phyloP scores from a whole-genome alignment of 2,888 invertebrate genomes.

The Clistopyga incitator region DNA sequence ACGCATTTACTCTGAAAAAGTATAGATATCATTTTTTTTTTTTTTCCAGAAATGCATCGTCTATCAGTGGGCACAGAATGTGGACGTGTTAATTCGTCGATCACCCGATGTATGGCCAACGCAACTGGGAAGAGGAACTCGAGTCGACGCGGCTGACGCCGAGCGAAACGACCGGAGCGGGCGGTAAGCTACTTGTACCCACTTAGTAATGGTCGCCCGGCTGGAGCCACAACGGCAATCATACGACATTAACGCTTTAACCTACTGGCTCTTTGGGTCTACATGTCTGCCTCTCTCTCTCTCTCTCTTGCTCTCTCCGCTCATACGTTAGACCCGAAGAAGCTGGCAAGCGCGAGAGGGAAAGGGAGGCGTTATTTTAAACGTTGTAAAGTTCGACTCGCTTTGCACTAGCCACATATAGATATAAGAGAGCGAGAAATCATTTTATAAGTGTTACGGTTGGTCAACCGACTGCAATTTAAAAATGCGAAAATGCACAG shows the following conservation, averaged over 20 bases:
- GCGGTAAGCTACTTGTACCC: conserved; percentile 63
- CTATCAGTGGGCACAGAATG: neutral
- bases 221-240: conserved; percentile 79
- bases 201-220: conserved; percentile 70
- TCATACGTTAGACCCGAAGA: conserved; percentile 17
- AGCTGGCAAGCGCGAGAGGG: conserved; percentile 17
- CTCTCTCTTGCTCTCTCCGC: neutral
- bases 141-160: conserved; percentile 30
- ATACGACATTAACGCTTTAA: conserved; percentile 80
- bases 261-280: conserved; percentile 73
- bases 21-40: neutral
- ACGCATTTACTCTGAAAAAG: neutral
- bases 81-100: conserved; percentile 14
- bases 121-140: conserved; percentile 10
- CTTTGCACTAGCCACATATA: neutral
- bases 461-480: neutral
- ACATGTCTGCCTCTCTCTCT: conserved; percentile 35
- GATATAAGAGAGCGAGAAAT: neutral
- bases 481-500: neutral
- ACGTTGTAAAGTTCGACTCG: neutral
- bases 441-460: neutral
- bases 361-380: conserved; percentile 43
- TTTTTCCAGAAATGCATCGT: neutral
- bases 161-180: conserved; percentile 48
- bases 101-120: conserved; percentile 38